Percentiles rank a stretch among this genome's conserved stretches.
Evolutionary conservation across 64 coral and sea anemone species (phyloP).

Genomic region (Stichodactyla mertensii): DNA sequence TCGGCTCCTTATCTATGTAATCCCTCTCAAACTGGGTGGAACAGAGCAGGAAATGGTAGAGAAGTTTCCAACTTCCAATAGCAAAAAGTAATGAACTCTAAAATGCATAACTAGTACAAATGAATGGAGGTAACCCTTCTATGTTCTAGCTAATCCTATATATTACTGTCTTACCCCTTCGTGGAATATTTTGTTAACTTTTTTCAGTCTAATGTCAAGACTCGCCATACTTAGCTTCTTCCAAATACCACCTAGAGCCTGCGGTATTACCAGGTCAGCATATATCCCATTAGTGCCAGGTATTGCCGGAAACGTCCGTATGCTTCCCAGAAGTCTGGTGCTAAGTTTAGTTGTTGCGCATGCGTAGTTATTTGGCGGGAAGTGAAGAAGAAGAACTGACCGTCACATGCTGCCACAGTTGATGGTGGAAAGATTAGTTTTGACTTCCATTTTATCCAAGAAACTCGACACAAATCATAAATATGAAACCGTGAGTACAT

Average conservation of each 20-base stretch:
- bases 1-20: background rate
- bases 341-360: background rate
- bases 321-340: background rate
- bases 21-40: background rate
- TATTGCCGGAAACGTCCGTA: background rate
- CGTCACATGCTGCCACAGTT: background rate
- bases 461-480: background rate
- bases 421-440: slow-evolving; percentile 19
- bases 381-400: slow-evolving; percentile 6
- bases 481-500: slow-evolving; percentile 42
- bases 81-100: background rate
- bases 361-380: slow-evolving; percentile 57
- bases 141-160: background rate
- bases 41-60: background rate
- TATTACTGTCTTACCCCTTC: slow-evolving; percentile 44
- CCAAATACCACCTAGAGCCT: background rate
- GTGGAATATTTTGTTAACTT: slow-evolving; percentile 54
- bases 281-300: background rate
- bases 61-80: background rate
- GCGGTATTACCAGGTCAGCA: background rate
- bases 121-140: background rate
- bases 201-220: slow-evolving; percentile 54
- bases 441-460: slow-evolving; percentile 7
- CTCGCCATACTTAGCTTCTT: slow-evolving; percentile 34
- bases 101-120: background rate